Evolutionary conservation across 2,888 invertebrate genomes (phyloP), one percentile per base, ranked within the genome.

Genomic region (Diloba caeruleocephala): DNA sequence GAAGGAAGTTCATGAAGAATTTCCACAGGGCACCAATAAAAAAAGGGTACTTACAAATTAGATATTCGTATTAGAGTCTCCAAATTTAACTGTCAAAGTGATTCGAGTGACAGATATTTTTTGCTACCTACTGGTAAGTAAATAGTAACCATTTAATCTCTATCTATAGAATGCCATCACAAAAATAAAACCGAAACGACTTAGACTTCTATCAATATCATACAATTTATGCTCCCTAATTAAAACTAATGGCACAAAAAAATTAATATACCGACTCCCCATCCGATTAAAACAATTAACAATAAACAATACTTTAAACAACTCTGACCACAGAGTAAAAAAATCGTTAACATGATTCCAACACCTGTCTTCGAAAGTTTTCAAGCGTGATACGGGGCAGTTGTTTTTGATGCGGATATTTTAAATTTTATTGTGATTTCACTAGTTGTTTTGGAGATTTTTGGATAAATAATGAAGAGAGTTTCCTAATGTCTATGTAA

Each of bases 281-380:
- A 50, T 50, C 31, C 32, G 57, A 69, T 69, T 58, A 65, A 58
- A 72, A 69, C 73, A 71, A 71, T 69, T 69, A 71, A 71, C 71
- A 58, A 72, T 71, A 71, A 71, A 69, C 70, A 69, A 65, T 61
- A 37, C 48, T 43, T 38, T 48, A 36, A 63, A 67, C 58, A 72
- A 69, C 73, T 68, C 45, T 58, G 48, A 65, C 73, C 70, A 53
- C 70, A 53, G 43, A 50, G 9, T 34, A 69, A 70, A 69, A 70
- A 65, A 57, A 8, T 60, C 61, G 57, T 72, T 72, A 68, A 57
- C 65, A 65, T 55, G 52, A 43, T 50, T 49, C 55, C 37, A 53
- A 65, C 70, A 71, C 70, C 70, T 71, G 70, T 72, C 73, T 65
- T 49, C 25, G 23, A 43, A 54, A 58, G 43, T 44, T 57, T 49